phyloP scores from a whole-genome alignment of 35 echinoderm and acorn worm species.

The Strongylocentrotus purpuratus region DNA sequence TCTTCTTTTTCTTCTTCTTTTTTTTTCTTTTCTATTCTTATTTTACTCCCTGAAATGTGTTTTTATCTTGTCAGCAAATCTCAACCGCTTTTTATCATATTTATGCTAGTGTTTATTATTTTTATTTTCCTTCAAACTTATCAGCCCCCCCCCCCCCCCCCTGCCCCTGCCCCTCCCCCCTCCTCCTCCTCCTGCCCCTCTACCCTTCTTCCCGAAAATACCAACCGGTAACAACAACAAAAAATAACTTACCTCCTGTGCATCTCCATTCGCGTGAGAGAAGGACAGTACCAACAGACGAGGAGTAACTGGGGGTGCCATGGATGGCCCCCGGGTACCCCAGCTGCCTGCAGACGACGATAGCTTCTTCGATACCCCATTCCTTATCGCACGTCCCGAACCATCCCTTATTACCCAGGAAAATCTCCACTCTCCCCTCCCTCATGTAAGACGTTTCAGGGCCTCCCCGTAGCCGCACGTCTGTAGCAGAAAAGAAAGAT shows the following conservation, averaged over 20 bases:
- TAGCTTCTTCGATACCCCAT: conserved; percentile 78
- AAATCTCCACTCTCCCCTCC: conserved; percentile 75
- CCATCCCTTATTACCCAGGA: conserved; percentile 77
- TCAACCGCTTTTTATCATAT: too few relatives aligned
- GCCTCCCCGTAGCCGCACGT: not conserved
- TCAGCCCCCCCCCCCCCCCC: too few relatives aligned
- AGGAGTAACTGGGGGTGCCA: not conserved
- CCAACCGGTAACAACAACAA: too few relatives aligned
- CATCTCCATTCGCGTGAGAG: conserved; percentile 70
- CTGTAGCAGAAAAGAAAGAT: not conserved
- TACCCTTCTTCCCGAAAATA: too few relatives aligned
- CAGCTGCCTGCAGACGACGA: conserved; percentile 75
- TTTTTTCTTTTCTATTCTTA: too few relatives aligned
- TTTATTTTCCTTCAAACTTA: too few relatives aligned
- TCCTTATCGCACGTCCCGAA: conserved; percentile 75
- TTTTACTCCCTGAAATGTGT: too few relatives aligned
- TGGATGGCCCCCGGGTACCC: conserved; percentile 75
- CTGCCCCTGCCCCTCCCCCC: too few relatives aligned
- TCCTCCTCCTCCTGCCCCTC: too few relatives aligned
- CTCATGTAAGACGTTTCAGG: not conserved
- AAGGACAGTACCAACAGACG: not conserved
- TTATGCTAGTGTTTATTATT: too few relatives aligned
- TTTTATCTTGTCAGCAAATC: too few relatives aligned
- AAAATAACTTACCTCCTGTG: conserved; percentile 65
- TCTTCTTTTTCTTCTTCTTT: too few relatives aligned